Conservation (phyloP, 2,113 vertebrate genomes). For the Larimichthys crocea region DNA sequence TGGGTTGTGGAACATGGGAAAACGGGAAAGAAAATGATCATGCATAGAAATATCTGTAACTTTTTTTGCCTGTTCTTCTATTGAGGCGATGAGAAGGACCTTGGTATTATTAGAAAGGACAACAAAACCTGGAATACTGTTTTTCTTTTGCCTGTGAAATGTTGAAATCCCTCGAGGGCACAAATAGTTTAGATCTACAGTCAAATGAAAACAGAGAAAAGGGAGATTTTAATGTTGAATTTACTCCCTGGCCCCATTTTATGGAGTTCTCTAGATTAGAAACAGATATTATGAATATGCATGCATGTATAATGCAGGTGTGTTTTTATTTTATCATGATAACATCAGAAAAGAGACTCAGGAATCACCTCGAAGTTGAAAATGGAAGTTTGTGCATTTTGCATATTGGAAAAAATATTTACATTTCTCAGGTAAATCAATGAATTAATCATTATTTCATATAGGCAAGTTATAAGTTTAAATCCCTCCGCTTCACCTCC, state of each 20-base stretch:
- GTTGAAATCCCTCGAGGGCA: background rate
- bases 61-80: conserved; percentile 41
- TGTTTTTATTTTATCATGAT: conserved; percentile 57
- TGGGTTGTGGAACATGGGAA: conserved; percentile 64
- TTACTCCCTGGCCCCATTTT: background rate
- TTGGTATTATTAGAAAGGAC: conserved; percentile 21
- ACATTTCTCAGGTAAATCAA: background rate
- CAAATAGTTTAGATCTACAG: background rate
- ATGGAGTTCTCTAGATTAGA: background rate
- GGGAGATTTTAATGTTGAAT: conserved; percentile 5
- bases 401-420: background rate
- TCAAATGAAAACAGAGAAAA: background rate
- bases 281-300: conserved; percentile 39
- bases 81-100: conserved; percentile 22
- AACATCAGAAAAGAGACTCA: conserved; percentile 9
- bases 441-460: background rate
- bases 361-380: conserved; percentile 27
- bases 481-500: too few species aligned
- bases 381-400: background rate
- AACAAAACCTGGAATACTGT: background rate
- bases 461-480: background rate
- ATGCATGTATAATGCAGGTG: conserved; percentile 33
- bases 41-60: conserved; percentile 19
- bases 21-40: conserved; percentile 26
- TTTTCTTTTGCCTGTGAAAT: background rate